Evolutionary conservation across 2,888 invertebrate species (phyloP), one percentile per base, ranked within the genome.

Genomic region (Lithophane leautieri): DNA sequence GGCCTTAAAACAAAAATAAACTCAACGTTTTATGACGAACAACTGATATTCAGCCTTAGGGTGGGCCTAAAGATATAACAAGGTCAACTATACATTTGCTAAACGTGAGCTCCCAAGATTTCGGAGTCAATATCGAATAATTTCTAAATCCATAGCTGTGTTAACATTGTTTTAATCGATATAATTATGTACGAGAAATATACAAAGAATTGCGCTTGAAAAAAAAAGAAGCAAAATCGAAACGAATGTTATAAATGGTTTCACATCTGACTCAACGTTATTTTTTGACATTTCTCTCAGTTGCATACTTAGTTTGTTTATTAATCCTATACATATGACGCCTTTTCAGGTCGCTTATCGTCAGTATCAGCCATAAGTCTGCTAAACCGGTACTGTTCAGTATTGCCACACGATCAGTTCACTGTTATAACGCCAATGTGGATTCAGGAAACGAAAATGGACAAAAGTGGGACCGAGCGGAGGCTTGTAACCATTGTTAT

Each of bases 381-480:
- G 9, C 91, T 99, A 22, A 98, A 98, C 93, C 97, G 98, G 81
- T 99, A 99, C 93, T 99, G 99, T 93, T 94, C 96, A 22, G 95
- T 96, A 62, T 94, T 99, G 67, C 98, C 98, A 0, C 97, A 97
- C 84, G 99, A 99, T 94, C 97, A 97, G 60, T 99, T 98, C 93
- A 98, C 98, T 0, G 92, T 95, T 0, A 93, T 96, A 69, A 92
- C 85, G 9, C 95, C 92, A 58, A 95, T 89, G 92, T 96, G 95
- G 97, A 94, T 93, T 68, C 90, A 88, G 81, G 95, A 93, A 81
- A 81, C 74, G 0, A 70, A 86, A 0, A 0, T 9, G 12, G 22
- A 62, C 7, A 0, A 47, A n/a, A 0, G 4, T 2, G 7, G 34
- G 0, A 0, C 3, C 0, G 11, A 50, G 2, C 74, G 90, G 3